Evolutionary conservation across 2,797 vertebrate genomes (phyloP).

Genomic region (Botia almorhae): DNA sequence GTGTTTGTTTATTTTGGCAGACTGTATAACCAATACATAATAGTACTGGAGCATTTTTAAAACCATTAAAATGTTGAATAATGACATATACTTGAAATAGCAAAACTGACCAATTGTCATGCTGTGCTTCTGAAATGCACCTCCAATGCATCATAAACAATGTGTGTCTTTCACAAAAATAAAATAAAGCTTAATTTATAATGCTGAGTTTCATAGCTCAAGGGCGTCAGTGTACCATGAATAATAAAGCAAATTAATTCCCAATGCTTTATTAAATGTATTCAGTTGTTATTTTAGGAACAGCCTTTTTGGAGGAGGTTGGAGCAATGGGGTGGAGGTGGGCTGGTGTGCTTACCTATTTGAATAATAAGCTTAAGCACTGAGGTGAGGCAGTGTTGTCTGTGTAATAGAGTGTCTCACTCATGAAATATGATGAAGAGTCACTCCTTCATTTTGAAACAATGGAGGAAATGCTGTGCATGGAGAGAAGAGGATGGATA

Average conservation of each 20-base stretch:
- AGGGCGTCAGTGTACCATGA: background rate
- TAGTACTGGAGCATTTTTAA: background rate
- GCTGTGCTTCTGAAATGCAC: background rate
- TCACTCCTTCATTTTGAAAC: conserved; percentile 5
- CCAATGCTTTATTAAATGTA: background rate
- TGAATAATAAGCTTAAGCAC: background rate
- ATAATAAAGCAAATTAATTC: conserved; percentile 4
- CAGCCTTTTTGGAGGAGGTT: background rate
- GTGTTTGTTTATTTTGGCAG: background rate
- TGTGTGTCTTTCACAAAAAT: background rate
- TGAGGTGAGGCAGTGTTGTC: background rate
- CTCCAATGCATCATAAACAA: background rate
- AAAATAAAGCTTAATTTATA: background rate
- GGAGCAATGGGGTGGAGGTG: background rate
- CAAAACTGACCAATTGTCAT: background rate
- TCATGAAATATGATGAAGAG: conserved; percentile 13
- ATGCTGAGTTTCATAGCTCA: background rate
- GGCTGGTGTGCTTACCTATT: background rate
- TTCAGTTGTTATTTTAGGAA: background rate
- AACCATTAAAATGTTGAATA: background rate
- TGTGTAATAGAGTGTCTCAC: conserved; percentile 30
- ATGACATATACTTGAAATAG: background rate
- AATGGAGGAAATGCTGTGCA: too few species aligned
- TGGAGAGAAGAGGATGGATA: too few species aligned
- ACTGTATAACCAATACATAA: background rate